Evolutionary conservation across 2,113 vertebrate genomes (phyloP).

Genomic region (Passer montanus): DNA sequence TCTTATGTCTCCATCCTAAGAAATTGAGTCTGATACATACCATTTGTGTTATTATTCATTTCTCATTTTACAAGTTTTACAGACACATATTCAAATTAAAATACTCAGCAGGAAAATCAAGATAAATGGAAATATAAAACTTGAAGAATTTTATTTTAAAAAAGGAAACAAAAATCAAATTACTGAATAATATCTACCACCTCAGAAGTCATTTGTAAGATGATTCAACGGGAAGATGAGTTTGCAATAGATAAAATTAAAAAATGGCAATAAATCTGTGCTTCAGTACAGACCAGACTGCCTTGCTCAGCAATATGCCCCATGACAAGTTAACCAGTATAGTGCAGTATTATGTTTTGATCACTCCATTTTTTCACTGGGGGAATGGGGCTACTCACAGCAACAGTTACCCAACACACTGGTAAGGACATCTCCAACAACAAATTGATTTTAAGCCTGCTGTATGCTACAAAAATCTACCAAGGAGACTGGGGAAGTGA

Average conservation of each 20-base stretch:
- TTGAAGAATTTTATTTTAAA: neutral
- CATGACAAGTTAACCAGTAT: neutral
- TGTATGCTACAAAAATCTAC: neutral
- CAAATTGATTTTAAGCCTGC: neutral
- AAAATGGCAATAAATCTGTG: neutral
- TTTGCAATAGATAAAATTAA: neutral
- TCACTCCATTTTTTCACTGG: neutral
- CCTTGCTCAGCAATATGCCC: neutral
- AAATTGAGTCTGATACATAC: neutral
- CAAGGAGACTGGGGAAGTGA: neutral
- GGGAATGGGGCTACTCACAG: neutral
- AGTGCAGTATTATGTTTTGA: neutral
- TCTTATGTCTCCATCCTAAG: neutral
- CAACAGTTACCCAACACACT: neutral
- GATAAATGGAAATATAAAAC: neutral
- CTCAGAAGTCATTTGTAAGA: neutral
- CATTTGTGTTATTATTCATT: neutral
- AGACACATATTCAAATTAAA: neutral
- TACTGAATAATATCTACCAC: neutral
- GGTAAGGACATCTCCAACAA: neutral
- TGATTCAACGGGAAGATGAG: neutral
- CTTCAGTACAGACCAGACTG: neutral
- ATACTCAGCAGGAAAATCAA: neutral
- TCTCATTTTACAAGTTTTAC: neutral
- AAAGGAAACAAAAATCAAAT: neutral